Percentiles rank a stretch among this genome's conserved stretches.
phyloP scores from a whole-genome alignment of 53 echinoderm and acorn worm genomes.

The Pentamera pediparva region DNA sequence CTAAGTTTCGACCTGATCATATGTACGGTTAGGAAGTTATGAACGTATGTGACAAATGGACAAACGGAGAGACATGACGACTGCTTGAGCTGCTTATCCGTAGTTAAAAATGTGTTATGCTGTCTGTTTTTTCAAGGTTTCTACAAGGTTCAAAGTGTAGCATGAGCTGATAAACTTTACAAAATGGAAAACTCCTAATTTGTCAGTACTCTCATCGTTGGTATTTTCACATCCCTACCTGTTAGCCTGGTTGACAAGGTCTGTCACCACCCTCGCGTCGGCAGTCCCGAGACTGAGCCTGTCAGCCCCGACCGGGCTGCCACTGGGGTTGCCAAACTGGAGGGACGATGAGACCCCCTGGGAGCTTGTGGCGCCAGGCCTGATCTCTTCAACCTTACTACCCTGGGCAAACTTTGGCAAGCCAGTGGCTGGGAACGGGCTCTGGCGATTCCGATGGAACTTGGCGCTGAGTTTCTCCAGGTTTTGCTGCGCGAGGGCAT shows the following conservation, averaged over 20 bases:
- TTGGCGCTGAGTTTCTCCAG: slow-evolving; percentile 56
- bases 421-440: slow-evolving; percentile 45
- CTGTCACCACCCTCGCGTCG: slow-evolving; percentile 89
- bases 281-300: slow-evolving; percentile 54
- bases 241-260: slow-evolving; percentile 88
- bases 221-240: no score
- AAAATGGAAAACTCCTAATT: no score
- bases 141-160: no score
- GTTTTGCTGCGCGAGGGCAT: slow-evolving; percentile 53
- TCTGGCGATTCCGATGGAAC: slow-evolving; percentile 65
- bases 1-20: no score
- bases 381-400: not conserved
- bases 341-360: slow-evolving; percentile 62
- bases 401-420: slow-evolving; percentile 54
- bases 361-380: slow-evolving; percentile 24
- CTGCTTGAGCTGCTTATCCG: no score
- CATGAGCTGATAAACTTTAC: no score
- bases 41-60: no score
- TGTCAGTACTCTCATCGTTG: no score
- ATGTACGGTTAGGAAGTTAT: no score
- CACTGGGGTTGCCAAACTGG: slow-evolving; percentile 11
- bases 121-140: no score
- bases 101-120: no score
- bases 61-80: no score
- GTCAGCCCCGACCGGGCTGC: slow-evolving; percentile 41